phyloP scores from a whole-genome alignment of 2,113 vertebrate genomes.

The Callopanchax toddi region DNA sequence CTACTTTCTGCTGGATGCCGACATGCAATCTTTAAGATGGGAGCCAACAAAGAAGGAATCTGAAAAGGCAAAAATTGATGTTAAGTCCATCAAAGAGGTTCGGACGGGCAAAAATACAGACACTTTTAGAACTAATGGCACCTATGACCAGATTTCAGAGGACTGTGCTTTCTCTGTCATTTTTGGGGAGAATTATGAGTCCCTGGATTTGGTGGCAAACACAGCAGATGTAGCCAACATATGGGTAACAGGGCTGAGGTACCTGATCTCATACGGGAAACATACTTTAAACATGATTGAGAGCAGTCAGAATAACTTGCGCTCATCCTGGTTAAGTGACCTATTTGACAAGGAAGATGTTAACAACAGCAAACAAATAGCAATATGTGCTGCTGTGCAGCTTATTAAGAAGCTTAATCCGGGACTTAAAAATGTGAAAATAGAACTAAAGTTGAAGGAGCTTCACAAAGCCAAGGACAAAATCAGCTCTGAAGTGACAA shows the following conservation, averaged over 20 bases:
- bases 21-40: slow-evolving; percentile 97
- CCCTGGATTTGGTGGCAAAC: slow-evolving; percentile 95
- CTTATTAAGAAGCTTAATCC: slow-evolving; percentile 91
- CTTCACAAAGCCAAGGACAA: slow-evolving; percentile 94
- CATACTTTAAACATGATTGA: slow-evolving; percentile 95
- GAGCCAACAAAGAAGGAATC: slow-evolving; percentile 98
- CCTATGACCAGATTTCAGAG: slow-evolving; percentile 98
- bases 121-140: slow-evolving; percentile 95
- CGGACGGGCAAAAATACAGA: slow-evolving; percentile 97
- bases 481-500: slow-evolving; percentile 83
- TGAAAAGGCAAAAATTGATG: slow-evolving; percentile 96
- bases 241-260: slow-evolving; percentile 96
- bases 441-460: slow-evolving; percentile 97
- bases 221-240: slow-evolving; percentile 96
- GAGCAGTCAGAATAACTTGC: slow-evolving; percentile 94
- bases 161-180: slow-evolving; percentile 96
- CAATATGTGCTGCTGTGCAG: slow-evolving; percentile 89
- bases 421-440: slow-evolving; percentile 94
- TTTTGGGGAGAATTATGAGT: slow-evolving; percentile 96
- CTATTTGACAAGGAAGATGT: slow-evolving; percentile 88
- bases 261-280: slow-evolving; percentile 96
- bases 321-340: slow-evolving; percentile 93
- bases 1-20: slow-evolving; percentile 93
- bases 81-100: slow-evolving; percentile 96
- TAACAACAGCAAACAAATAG: slow-evolving; percentile 83